phyloP scores from a whole-genome alignment of 2,797 vertebrate genomes.

The Furcifer pardalis region DNA sequence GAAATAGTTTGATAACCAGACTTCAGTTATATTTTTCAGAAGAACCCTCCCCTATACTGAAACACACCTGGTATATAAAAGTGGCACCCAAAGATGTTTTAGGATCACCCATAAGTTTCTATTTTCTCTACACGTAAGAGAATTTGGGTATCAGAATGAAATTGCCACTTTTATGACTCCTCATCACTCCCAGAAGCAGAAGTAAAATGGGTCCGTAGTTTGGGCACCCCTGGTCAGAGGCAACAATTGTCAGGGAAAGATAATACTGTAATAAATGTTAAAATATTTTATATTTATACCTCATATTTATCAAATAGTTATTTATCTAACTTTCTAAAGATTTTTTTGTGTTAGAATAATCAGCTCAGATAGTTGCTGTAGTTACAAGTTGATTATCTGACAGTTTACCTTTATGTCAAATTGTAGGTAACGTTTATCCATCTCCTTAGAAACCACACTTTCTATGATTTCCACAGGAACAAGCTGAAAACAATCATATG shows the following conservation, averaged over 20 bases:
- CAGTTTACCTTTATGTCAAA: conserved; percentile 96
- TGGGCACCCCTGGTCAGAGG: no score
- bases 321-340: neutral
- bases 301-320: neutral
- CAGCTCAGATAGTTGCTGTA: conserved; percentile 42
- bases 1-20: neutral
- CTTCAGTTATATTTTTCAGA: neutral
- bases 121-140: neutral
- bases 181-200: no score
- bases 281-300: neutral
- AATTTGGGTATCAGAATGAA: neutral
- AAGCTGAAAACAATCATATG: conserved; percentile 96
- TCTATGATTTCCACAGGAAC: conserved; percentile 99
- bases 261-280: neutral
- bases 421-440: conserved; percentile 96
- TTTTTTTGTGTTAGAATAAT: conserved; percentile 38
- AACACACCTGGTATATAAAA: neutral
- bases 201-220: no score
- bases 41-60: neutral
- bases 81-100: neutral
- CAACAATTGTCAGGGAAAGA: neutral
- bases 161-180: no score
- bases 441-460: conserved; percentile 97
- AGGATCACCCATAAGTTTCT: neutral
- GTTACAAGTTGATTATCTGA: conserved; percentile 36